Evolutionary conservation across 37 sponge, comb jelly and placozoan species (phyloP), one percentile per base, ranked within the genome.

Genomic region (Diacarnus erythraeanus): DNA sequence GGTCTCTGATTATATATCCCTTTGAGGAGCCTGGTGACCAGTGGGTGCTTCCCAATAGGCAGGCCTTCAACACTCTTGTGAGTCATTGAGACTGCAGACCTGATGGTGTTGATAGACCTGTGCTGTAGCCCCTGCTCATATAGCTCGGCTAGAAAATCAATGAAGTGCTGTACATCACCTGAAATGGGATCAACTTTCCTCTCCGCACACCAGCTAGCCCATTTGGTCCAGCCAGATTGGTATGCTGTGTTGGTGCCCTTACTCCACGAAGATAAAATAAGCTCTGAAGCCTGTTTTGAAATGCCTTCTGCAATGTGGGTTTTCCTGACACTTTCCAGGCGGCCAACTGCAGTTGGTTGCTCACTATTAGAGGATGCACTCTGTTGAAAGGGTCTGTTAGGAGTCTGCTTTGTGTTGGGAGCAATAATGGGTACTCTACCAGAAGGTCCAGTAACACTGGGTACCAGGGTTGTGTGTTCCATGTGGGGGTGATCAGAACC

Each of bases 271-370:
- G 79, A 33, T 3, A 4, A 21, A 51, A 87, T 34, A 30, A 87
- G 72, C 2, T 57, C 58, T 26, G 75, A 51, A 81, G 78, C 72
- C 38, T 54, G 5, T 20, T 44, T 65, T 39, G 80, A 86, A 80
- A 80, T 34, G 44, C 76, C 87, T 8, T 0, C 25, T 12, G 33
- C 25, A 3, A 0, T 2, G 63, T 63, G 41, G 27, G 8, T 21
- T 41, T 40, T 30, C 88, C 82, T 33, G 88, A 87, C n/a, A 87
- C 74, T 72, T n/a, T 79, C 73, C 78, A 87, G 30, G 82, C 65
- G 88, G 88, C 82, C 60, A 87, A 66, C 42, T 25, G 75, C 3
- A 86, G 70, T 6, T 8, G 3, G 2, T 36, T 27, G 23, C 59
- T 29, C 1, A 3, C 38, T 31, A 79, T 12, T 36, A 66, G 18